Percentiles rank a stretch among this genome's conserved stretches.
phyloP scores from a whole-genome alignment of 1,140 invertebrate species.

The Steinernema khuongi region DNA sequence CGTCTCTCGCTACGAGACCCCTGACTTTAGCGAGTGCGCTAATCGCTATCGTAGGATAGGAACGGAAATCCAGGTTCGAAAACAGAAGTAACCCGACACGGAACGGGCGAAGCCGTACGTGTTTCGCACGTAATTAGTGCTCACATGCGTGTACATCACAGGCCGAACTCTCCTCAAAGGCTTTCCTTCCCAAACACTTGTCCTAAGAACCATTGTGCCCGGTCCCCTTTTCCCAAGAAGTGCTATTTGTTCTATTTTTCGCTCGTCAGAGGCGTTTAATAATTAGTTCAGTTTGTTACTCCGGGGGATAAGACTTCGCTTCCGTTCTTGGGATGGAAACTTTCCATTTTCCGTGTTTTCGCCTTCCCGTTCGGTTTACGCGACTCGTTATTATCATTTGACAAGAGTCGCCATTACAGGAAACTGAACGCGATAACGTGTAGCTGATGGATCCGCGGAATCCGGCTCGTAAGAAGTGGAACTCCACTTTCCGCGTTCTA shows the following conservation, averaged over 20 bases:
- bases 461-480: slow-evolving; percentile 9
- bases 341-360: too few relatives aligned
- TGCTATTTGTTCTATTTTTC: background rate
- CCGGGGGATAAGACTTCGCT: too few relatives aligned
- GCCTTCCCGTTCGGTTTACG: too few relatives aligned
- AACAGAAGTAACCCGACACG: background rate
- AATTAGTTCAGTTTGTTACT: too few relatives aligned
- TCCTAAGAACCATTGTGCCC: background rate
- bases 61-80: background rate
- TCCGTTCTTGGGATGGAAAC: too few relatives aligned
- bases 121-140: slow-evolving; percentile 10
- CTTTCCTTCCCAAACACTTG: background rate
- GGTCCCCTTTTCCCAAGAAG: background rate
- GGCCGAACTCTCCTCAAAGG: background rate
- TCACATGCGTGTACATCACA: background rate
- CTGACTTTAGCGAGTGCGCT: background rate
- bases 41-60: background rate
- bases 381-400: too few relatives aligned
- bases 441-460: background rate
- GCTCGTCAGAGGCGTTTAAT: too few relatives aligned
- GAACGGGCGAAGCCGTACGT: background rate
- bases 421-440: background rate
- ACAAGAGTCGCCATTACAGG: background rate
- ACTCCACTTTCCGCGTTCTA: background rate
- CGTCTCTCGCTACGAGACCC: background rate